These are phyloP conservation scores for Siphonodentalium dalli DNA, from an alignment of 2,888 invertebrate species.

Conservation along the genomic window DNA sequence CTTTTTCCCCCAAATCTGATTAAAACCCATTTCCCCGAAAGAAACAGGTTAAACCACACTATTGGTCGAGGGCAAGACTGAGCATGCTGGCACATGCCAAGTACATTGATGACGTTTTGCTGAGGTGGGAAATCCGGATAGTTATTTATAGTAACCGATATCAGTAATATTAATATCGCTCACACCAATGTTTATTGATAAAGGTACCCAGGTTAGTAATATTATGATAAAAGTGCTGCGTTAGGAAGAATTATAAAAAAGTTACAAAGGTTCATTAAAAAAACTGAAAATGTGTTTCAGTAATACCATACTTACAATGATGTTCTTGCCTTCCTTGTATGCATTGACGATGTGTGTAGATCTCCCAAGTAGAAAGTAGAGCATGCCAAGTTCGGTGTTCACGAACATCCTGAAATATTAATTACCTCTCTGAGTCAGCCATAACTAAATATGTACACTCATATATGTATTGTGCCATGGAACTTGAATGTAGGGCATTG, in stretches of 20 bases:
- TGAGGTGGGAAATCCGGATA: too few relatives aligned
- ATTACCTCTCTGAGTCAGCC: not conserved
- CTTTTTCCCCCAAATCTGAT: too few relatives aligned
- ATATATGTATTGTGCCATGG: not conserved
- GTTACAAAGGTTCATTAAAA: not conserved
- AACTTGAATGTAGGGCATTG: not conserved
- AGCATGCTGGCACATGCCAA: too few relatives aligned
- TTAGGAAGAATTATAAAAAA: not conserved
- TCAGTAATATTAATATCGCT: too few relatives aligned
- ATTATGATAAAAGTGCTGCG: not conserved
- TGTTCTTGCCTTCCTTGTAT: constrained; percentile 78
- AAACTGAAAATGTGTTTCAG: not conserved
- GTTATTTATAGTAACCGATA: too few relatives aligned
- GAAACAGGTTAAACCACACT: too few relatives aligned
- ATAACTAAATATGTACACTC: not conserved
- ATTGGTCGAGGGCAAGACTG: too few relatives aligned
- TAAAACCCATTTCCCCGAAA: too few relatives aligned
- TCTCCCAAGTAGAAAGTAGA: constrained; percentile 77
- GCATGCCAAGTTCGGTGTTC: constrained; percentile 74
- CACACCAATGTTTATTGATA: too few relatives aligned
- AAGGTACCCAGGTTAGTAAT: too few relatives aligned
- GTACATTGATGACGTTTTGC: too few relatives aligned
- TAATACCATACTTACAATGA: constrained; percentile 71
- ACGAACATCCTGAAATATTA: constrained; percentile 69
- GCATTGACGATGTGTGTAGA: constrained; percentile 82